Evolutionary conservation across 30 jellyfish, hydroid and myxozoan genomes (phyloP), one percentile per base, ranked within the genome.

Genomic region (Hydractinia echinata): DNA sequence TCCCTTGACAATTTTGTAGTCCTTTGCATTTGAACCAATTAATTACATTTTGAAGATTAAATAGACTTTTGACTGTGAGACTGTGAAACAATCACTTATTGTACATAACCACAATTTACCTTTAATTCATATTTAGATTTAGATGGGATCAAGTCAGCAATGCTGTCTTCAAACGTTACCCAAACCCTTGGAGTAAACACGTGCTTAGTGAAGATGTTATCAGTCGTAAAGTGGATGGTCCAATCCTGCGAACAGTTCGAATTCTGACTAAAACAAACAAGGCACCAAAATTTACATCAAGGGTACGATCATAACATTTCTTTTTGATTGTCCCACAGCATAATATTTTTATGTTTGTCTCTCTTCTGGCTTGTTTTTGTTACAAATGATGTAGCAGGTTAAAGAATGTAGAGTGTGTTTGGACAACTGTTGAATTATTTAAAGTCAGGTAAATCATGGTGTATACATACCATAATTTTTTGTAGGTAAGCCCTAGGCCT

Each of bases 181-280:
- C 98, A 30, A 92, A 92, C 77, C 98, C 98, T 20, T 92, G 98
- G 98, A 92, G 98, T 76, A 92, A 92, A 54, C 98, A 92, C 84
- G 98, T 92, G n/a, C 87, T 86, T 20, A 86, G 95, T 1, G 98
- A 92, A 80, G 98, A 92, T 84, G 92, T 85, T 15, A 89, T 92
- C 11, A 92, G 98, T 82, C 83, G 98, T 91, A 86, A 78, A 20
- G 85, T 91, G 11, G 97, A 91, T 53, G 97, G 95, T 9, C 69
- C 96, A 51, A 86, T 73, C 52, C 89, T 92, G 8, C 83, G 69
- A 79, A 92, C 95, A 19, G 84, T 82, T 66, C 84, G 95, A 54
- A 78, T 92, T 7, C 54, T 92, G 20, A 82, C 96, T 86, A 92
- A 92, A 73, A 92, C 21, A 18, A 74, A 83, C 71, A 83, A 94